Conservation (phyloP, 2,888 invertebrate species). For the Amorpha juglandis region DNA sequence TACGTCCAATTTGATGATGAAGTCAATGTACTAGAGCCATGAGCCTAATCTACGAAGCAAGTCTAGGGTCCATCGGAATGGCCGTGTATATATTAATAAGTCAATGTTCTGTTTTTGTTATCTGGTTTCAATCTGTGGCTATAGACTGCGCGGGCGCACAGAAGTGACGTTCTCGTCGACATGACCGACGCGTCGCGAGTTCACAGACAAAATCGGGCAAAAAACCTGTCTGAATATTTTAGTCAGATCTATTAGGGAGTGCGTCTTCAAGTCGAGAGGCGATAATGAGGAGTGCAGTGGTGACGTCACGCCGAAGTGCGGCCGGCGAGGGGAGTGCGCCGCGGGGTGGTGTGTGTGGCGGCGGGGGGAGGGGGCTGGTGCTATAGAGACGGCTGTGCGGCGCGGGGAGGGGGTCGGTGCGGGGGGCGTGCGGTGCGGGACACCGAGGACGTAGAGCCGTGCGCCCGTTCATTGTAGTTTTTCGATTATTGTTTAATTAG, state of each 20-base stretch:
- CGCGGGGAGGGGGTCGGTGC: constrained; percentile 40
- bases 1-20: neutral
- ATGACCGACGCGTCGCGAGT: constrained; percentile 46
- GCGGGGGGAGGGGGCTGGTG: constrained; percentile 38
- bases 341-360: constrained; percentile 41
- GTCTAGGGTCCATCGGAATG: neutral
- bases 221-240: constrained; percentile 63
- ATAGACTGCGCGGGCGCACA: constrained; percentile 53
- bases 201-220: constrained; percentile 55
- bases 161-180: constrained; percentile 49
- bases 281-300: constrained; percentile 81
- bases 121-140: constrained; percentile 37
- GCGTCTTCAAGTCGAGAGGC: constrained; percentile 74
- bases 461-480: constrained; percentile 84
- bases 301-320: constrained; percentile 69
- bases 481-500: constrained; percentile 85
- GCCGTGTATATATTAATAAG: constrained; percentile 17
- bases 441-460: constrained; percentile 75
- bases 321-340: constrained; percentile 41
- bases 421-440: constrained; percentile 52
- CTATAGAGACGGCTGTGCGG: constrained; percentile 32
- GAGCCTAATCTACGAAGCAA: neutral
- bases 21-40: neutral
- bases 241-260: constrained; percentile 66
- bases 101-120: constrained; percentile 30